Evolutionary conservation across 2,113 vertebrate genomes (phyloP).

Genomic region (Neomonachus schauinslandi): DNA sequence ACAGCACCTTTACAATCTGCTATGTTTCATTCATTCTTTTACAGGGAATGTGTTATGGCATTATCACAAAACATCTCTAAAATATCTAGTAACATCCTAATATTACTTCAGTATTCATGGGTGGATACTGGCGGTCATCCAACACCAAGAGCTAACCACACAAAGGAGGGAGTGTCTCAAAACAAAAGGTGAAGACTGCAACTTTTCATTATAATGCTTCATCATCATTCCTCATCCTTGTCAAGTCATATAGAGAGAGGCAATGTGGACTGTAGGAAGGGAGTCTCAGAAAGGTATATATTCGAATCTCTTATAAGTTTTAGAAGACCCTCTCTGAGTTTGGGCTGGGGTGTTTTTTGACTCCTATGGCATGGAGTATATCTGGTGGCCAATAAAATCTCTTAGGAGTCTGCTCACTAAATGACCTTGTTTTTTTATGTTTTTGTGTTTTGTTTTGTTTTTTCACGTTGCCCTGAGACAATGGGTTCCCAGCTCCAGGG

Average conservation of each 20-base stretch:
- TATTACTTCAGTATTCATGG: not conserved
- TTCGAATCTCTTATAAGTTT: not conserved
- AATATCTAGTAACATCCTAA: not conserved
- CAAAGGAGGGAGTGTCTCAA: not conserved
- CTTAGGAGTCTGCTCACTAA: not conserved
- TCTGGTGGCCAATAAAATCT: not conserved
- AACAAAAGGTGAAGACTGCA: not conserved
- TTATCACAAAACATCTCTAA: not conserved
- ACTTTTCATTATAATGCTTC: not conserved
- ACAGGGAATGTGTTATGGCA: not conserved
- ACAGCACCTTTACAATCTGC: not conserved
- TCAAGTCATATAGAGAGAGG: not conserved
- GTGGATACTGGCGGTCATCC: not conserved
- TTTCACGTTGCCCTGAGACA: not conserved
- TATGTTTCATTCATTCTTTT: not conserved
- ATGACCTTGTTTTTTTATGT: not conserved
- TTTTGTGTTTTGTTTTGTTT: slow-evolving; percentile 29
- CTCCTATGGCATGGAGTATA: not conserved
- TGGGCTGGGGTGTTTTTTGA: not conserved
- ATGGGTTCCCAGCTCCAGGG: not conserved
- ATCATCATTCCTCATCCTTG: not conserved
- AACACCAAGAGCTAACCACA: not conserved
- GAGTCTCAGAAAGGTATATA: not conserved
- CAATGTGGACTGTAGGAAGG: not conserved
- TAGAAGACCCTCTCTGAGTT: not conserved